Conservation (phyloP, 2,888 invertebrate genomes). For the Synergus laeviventris region DNA sequence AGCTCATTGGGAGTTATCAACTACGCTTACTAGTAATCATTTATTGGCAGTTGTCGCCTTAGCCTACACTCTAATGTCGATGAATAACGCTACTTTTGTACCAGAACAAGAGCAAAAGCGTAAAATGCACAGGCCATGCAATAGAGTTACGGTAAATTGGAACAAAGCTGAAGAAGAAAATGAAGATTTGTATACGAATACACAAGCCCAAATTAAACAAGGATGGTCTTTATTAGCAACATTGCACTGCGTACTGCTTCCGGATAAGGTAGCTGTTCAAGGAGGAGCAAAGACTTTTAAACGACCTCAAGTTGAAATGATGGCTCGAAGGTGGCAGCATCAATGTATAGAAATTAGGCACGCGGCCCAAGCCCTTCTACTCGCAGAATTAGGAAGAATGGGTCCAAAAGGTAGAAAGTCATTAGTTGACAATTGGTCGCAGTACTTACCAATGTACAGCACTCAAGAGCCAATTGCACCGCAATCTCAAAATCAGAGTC, state of each 20-base stretch:
- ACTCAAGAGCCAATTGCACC: constrained; percentile 88
- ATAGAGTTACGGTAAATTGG: constrained; percentile 81
- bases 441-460: constrained; percentile 93
- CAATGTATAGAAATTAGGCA: constrained; percentile 97
- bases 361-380: constrained; percentile 95
- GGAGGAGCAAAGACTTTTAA: constrained; percentile 88
- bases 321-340: constrained; percentile 99
- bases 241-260: constrained; percentile 95
- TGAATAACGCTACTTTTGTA: constrained; percentile 96
- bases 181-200: constrained; percentile 89
- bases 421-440: constrained; percentile 97
- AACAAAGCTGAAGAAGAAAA: constrained; percentile 87
- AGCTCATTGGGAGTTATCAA: constrained; percentile 97
- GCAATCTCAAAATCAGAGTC: constrained; percentile 77
- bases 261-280: constrained; percentile 89
- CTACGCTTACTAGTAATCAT: constrained; percentile 96
- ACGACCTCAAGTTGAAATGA: constrained; percentile 97
- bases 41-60: constrained; percentile 95
- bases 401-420: constrained; percentile 94
- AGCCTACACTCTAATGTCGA: constrained; percentile 98
- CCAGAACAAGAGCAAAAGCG: constrained; percentile 90
- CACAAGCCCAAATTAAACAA: constrained; percentile 95
- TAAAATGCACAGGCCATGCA: constrained; percentile 84
- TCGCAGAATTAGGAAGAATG: constrained; percentile 93
- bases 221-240: constrained; percentile 98